Base-by-base conservation (phyloP, 2,797 vertebrate genomes). In the Coracias cyanogaster region DNA sequence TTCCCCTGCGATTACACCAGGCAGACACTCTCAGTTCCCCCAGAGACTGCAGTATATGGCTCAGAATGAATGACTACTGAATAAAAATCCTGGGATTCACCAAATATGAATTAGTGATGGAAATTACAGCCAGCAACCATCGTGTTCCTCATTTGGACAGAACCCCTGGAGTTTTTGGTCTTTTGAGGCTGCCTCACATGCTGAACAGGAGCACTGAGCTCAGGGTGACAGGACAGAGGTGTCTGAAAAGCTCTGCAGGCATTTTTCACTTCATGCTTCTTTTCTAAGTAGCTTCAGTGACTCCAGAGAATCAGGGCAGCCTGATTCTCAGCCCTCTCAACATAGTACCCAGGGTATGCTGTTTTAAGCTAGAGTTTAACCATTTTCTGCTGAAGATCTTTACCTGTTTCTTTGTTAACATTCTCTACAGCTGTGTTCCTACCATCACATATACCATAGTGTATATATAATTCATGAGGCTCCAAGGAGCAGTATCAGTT, bases 211-310 rank as follows among this genome's bases (percentile, higher is more conserved):
- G 61, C 26, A 69, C 35, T 13, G 21, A 61, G 35, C 11, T 14
- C 29, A 46, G 29, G 25, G 48, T 41, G 22, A 45, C 12, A 70
- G 64, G 45, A 43, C 57, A 78, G 66, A 46, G 10, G 39, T 35
- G 16, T 74, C 18, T 80, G 67, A 82, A 85, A 46, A 70, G 17
- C 37, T 74, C n/a, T n/a, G 8, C 26, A 41, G 54, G 46, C 83
- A 29, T 76, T 92, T 86, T 87, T 70, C 20, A 45, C 48, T 74
- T 94, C 16, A 19, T 51, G 26, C 7, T 79, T 93, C 18, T 17
- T 58, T 88, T 52, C n/a, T 76, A n/a, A 58, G 26, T 37, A 33
- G 21, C 25, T 76, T 31, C 48, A 35, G 41, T 49, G 71, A 61
- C 24, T 71, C 61, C 22, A 61, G 29, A 66, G 35, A 49, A n/a